These are phyloP conservation scores for Ashinkailepas kermadecensis DNA, from an alignment of 2,888 invertebrate genomes.

Conservation along the genomic window DNA sequence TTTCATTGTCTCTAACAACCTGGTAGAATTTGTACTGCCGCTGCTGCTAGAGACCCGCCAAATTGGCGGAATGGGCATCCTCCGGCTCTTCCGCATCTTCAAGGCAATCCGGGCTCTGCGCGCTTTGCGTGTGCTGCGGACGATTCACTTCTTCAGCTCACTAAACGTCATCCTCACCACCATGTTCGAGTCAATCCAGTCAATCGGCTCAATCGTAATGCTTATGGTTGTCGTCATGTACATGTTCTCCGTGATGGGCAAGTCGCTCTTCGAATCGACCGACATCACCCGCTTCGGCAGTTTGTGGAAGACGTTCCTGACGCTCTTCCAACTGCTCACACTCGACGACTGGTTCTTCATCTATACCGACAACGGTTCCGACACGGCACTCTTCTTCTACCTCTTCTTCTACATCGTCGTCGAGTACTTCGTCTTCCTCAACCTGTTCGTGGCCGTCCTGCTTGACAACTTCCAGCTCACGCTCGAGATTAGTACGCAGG, in stretches of 20 bases:
- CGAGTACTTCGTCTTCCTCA: slow-evolving; percentile 40
- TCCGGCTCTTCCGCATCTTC: slow-evolving; percentile 17
- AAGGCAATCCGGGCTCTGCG: slow-evolving; percentile 3
- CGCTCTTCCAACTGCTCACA: slow-evolving; percentile 44
- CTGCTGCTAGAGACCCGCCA: not conserved
- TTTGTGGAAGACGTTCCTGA: slow-evolving; percentile 41
- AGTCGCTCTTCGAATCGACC: slow-evolving; percentile 37
- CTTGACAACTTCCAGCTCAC: slow-evolving; percentile 40
- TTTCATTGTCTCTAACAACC: not conserved
- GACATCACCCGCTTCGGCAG: slow-evolving; percentile 37
- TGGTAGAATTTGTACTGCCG: not conserved
- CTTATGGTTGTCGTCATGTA: slow-evolving; percentile 39
- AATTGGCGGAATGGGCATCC: slow-evolving; percentile 12
- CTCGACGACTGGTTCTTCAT: slow-evolving; percentile 46
- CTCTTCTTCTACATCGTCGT: slow-evolving; percentile 38
- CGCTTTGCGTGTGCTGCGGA: not conserved
- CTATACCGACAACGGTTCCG: slow-evolving; percentile 38
- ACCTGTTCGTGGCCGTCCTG: slow-evolving; percentile 40
- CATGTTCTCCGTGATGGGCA: slow-evolving; percentile 40
- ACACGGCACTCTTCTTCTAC: slow-evolving; percentile 37
- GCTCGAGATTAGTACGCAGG: slow-evolving; percentile 36
- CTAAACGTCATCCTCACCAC: slow-evolving; percentile 38
- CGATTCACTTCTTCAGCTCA: slow-evolving; percentile 9
- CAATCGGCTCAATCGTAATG: slow-evolving; percentile 39
- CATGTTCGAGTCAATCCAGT: slow-evolving; percentile 37